phyloP scores from a whole-genome alignment of 2,797 vertebrate genomes.

The Neomorphus geoffroyi region DNA sequence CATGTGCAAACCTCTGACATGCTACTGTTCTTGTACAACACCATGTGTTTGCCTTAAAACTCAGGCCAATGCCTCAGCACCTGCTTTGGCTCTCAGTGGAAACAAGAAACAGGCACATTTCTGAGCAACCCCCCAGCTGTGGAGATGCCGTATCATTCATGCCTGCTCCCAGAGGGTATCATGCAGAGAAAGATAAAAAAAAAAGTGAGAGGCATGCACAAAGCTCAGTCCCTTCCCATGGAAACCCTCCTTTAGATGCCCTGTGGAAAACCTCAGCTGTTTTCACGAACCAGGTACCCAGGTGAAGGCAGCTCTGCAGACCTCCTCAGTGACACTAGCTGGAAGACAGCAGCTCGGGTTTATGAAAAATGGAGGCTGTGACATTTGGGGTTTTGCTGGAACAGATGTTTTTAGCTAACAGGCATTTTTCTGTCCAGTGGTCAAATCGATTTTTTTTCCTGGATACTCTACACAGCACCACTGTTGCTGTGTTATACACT shows the following conservation, averaged over 20 bases:
- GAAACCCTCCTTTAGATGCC: not conserved
- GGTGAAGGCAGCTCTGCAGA: not conserved
- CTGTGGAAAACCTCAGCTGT: not conserved
- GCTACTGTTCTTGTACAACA: not conserved
- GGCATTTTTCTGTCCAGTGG: not conserved
- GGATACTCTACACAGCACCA: not conserved
- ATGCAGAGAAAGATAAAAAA: not conserved
- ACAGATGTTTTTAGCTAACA: not conserved
- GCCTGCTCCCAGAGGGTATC: not conserved
- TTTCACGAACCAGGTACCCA: too few relatives aligned
- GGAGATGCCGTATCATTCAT: not conserved
- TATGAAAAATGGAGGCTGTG: not conserved
- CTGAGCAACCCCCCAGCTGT: not conserved
- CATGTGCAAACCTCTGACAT: not conserved
- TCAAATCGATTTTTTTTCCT: not conserved
- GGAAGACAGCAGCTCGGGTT: not conserved
- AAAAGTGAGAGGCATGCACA: accelerated
- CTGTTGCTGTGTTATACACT: not conserved
- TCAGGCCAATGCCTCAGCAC: not conserved
- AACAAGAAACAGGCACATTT: not conserved
- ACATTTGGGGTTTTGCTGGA: not conserved
- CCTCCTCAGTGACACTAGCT: not conserved
- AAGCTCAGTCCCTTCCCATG: not conserved
- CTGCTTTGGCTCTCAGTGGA: not conserved
- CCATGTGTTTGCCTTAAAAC: not conserved